Evolutionary conservation across 2,888 invertebrate species (phyloP).

Genomic region (Epistrophella euchroma): DNA sequence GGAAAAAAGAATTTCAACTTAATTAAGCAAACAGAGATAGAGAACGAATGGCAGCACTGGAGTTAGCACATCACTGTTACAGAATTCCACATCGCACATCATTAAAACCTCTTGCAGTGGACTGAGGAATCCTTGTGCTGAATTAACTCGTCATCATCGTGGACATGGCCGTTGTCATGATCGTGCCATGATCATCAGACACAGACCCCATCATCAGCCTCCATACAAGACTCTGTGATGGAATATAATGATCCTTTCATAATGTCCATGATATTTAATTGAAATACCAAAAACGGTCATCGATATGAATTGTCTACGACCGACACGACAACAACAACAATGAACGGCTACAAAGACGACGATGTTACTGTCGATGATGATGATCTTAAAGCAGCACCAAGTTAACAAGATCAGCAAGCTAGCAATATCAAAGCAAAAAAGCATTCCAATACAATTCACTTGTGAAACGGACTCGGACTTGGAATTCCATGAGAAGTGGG

Average conservation of each 20-base stretch:
- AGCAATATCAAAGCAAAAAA: constrained; percentile 39
- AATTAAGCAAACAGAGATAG: constrained; percentile 62
- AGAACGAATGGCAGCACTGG: constrained; percentile 42
- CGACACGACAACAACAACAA: background rate
- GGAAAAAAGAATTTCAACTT: constrained; percentile 59
- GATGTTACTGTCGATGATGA: constrained; percentile 30
- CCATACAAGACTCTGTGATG: constrained; percentile 52
- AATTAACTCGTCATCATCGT: constrained; percentile 67
- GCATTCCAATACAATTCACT: constrained; percentile 59
- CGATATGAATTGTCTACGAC: constrained; percentile 75
- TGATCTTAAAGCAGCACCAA: constrained; percentile 21
- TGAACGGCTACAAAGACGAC: background rate
- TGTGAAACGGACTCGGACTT: constrained; percentile 60
- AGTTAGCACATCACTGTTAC: constrained; percentile 42
- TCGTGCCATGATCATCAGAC: constrained; percentile 61
- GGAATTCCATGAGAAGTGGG: constrained; percentile 32
- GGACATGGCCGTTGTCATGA: constrained; percentile 41
- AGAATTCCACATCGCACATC: constrained; percentile 76
- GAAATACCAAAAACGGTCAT: constrained; percentile 76
- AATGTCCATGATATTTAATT: constrained; percentile 76
- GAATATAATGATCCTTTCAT: constrained; percentile 76
- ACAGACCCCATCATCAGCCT: constrained; percentile 10
- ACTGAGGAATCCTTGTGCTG: constrained; percentile 61
- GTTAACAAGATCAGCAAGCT: constrained; percentile 14
- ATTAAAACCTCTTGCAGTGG: constrained; percentile 54